Evolutionary conservation across 2,113 vertebrate genomes (phyloP).

Genomic region (Todiramphus saurophagus): DNA sequence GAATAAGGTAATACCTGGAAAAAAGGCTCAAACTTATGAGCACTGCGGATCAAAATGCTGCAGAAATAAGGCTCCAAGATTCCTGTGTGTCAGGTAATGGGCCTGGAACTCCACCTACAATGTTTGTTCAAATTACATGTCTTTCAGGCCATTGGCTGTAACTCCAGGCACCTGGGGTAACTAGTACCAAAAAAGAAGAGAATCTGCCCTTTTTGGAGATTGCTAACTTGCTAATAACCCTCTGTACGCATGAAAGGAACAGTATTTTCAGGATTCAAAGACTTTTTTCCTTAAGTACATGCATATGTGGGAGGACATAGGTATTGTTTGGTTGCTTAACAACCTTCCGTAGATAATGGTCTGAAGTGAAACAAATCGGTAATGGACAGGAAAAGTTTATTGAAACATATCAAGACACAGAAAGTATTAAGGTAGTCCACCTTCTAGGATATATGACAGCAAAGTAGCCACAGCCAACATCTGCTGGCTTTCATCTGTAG

Average conservation of each 20-base stretch:
- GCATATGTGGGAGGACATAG: background rate
- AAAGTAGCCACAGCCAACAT: background rate
- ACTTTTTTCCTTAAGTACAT: background rate
- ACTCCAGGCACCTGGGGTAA: background rate
- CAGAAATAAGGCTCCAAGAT: background rate
- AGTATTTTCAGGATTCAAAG: background rate
- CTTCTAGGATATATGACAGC: background rate
- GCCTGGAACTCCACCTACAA: background rate
- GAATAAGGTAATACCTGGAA: background rate
- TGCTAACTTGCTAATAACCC: background rate
- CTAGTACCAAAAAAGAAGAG: background rate
- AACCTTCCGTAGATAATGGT: background rate
- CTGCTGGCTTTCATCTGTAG: background rate
- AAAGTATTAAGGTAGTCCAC: background rate
- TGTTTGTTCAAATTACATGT: background rate
- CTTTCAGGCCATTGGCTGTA: background rate
- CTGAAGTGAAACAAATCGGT: background rate
- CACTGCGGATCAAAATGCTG: background rate
- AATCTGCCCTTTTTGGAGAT: background rate
- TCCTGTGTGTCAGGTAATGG: background rate
- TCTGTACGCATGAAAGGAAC: fast-evolving
- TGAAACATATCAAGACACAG: background rate
- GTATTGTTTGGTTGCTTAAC: slow-evolving; percentile 32
- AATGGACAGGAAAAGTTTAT: background rate
- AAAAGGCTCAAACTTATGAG: background rate